Conservation (phyloP, 2,888 invertebrate species). For the Leucozona laternaria region DNA sequence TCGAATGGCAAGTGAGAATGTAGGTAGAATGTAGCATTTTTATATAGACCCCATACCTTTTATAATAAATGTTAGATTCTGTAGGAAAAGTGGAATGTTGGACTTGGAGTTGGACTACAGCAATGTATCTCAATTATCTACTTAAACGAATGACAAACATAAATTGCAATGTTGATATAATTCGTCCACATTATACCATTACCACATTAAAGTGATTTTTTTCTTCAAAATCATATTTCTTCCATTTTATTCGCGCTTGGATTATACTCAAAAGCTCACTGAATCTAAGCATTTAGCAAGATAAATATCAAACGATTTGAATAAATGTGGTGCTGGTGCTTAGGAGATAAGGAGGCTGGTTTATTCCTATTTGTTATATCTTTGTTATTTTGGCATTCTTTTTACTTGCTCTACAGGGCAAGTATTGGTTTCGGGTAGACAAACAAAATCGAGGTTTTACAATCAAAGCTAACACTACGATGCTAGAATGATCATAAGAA, state of each 20-base stretch:
- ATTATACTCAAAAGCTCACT: background rate
- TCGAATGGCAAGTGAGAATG: constrained; percentile 4
- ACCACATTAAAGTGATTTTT: constrained; percentile 4
- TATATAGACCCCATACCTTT: background rate
- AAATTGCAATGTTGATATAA: constrained; percentile 4
- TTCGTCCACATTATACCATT: constrained; percentile 1
- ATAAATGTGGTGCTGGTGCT: background rate
- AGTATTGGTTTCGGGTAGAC: too few species aligned
- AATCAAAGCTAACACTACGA: too few species aligned
- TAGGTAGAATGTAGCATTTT: too few species aligned
- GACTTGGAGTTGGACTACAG: too few species aligned
- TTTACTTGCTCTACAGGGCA: too few species aligned
- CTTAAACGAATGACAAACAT: constrained; percentile 4
- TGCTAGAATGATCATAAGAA: too few species aligned
- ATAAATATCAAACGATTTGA: background rate
- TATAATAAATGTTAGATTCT: background rate
- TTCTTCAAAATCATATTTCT: background rate
- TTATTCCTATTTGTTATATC: background rate
- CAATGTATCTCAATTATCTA: background rate
- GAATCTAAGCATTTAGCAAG: background rate
- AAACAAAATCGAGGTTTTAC: too few species aligned
- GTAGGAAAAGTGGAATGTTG: background rate
- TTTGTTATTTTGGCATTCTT: too few species aligned
- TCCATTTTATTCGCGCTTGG: background rate
- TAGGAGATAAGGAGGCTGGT: background rate